Conservation (phyloP, 2,888 invertebrate species). For the Protodeltote pygarga region DNA sequence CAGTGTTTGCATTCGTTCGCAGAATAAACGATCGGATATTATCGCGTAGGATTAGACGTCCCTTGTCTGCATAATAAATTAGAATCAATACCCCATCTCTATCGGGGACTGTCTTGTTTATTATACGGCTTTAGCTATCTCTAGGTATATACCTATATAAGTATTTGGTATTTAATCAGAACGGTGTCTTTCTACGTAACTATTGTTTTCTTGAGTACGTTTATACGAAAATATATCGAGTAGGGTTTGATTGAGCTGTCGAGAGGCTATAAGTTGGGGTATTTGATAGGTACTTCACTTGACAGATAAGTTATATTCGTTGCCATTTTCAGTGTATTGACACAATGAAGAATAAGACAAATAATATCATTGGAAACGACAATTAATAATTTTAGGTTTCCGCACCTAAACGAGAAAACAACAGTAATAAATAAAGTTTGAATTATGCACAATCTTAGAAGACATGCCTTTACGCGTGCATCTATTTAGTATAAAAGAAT, state of each 20-base stretch:
- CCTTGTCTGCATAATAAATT: slow-evolving; percentile 68
- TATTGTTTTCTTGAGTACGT: slow-evolving; percentile 41
- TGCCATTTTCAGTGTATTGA: slow-evolving; percentile 10
- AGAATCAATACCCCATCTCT: slow-evolving; percentile 60
- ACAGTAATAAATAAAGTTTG: too few relatives aligned
- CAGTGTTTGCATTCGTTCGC: slow-evolving; percentile 60
- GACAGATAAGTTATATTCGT: slow-evolving; percentile 14
- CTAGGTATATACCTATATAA: too few relatives aligned
- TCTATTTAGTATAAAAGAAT: too few relatives aligned
- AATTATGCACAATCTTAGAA: too few relatives aligned
- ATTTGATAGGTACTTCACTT: slow-evolving; percentile 14
- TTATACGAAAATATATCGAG: slow-evolving; percentile 34
- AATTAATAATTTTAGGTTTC: too few relatives aligned
- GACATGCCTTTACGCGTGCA: too few relatives aligned
- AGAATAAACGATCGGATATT: slow-evolving; percentile 60
- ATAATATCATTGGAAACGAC: too few relatives aligned
- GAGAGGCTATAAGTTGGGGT: slow-evolving; percentile 31
- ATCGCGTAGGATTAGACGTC: slow-evolving; percentile 64
- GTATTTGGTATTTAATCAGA: slow-evolving; percentile 44
- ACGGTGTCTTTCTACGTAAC: slow-evolving; percentile 26
- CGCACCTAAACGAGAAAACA: too few relatives aligned
- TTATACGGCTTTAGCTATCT: slow-evolving; percentile 51
- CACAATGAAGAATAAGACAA: not conserved
- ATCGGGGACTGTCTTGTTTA: slow-evolving; percentile 55
- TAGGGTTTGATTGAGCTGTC: slow-evolving; percentile 37